Evolutionary conservation across 2,113 vertebrate genomes (phyloP).

Genomic region (Quiscalus mexicanus): DNA sequence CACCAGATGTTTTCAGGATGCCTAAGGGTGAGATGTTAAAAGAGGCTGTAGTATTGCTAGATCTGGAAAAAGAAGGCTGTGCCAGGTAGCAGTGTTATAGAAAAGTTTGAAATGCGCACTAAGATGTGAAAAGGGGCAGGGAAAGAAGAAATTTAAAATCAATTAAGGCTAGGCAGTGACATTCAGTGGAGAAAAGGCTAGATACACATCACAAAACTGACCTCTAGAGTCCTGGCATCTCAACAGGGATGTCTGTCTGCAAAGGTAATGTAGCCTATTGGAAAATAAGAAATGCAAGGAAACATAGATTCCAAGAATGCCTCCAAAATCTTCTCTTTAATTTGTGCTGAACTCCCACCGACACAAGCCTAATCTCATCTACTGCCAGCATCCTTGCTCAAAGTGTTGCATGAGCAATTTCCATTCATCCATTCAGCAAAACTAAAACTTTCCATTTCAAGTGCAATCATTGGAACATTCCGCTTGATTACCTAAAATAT

Average conservation of each 20-base stretch:
- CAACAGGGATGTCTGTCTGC: neutral
- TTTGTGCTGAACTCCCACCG: neutral
- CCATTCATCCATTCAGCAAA: neutral
- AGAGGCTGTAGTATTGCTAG: neutral
- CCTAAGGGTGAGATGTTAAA: neutral
- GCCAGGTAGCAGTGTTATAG: neutral
- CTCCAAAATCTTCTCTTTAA: neutral
- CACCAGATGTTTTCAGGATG: neutral
- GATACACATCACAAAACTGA: neutral
- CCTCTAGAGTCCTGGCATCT: neutral
- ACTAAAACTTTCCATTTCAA: neutral
- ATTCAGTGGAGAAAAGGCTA: neutral
- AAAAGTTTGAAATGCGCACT: accelerated
- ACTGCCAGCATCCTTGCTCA: neutral
- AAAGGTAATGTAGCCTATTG: neutral
- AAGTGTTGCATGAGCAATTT: neutral
- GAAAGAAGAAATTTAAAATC: neutral
- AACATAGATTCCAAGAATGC: neutral
- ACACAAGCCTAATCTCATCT: neutral
- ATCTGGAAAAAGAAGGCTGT: neutral
- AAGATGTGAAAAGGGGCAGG: neutral
- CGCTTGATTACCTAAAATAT: neutral
- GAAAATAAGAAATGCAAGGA: neutral
- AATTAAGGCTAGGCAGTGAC: neutral
- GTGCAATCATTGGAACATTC: neutral